Base-by-base conservation (phyloP, 2,113 vertebrate genomes). In the Vulpes ferrilata region DNA sequence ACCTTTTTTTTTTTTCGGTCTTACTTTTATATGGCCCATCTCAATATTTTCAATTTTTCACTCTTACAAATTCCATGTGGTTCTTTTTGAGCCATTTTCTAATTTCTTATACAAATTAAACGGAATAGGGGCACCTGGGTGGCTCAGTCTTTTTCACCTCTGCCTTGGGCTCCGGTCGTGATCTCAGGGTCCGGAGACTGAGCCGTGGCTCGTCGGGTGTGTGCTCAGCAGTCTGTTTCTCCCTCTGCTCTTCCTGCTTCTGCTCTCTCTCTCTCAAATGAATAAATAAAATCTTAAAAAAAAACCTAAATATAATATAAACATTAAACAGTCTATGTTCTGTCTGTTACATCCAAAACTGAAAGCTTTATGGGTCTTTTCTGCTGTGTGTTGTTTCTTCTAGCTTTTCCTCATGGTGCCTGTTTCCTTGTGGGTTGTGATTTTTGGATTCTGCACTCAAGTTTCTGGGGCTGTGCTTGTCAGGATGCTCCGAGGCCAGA, bases 401-500 rank as follows among this genome's bases (percentile, higher is more conserved):
- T 57, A 38, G 65, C 30, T 57, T 93, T 95, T 79, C 30, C 15
- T 71, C 35, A 43, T 15, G 12, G 60, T 91, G 27, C 4, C 19
- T 88, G 0, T 76, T 94, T 81, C 17, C n/a, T 60, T 95, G 11
- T 60, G 23, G 5, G 12, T 32, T 93, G 17, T 82, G 57, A 32
- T 62, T 88, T 88, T 86, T 91, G 43, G 27, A 88, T 43, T 79
- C 30, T 80, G 67, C 71, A 69, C 55, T 76, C 32, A 27, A 86
- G 51, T 76, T 98, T 92, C 57, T 71, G 12, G 55, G 16, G 4
- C 87, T 95, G 15, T 89, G 91, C 91, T 27, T 88, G 4, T 87
- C 30, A n/a, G 57, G 23, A 90, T 79, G 96, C 35, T 60, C 93
- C 83, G 65, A 92, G 35, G 57, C 78, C 89, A 59, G 35, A 95